Base-by-base conservation (phyloP, 2,797 vertebrate genomes). In the Sebastes dallii region DNA sequence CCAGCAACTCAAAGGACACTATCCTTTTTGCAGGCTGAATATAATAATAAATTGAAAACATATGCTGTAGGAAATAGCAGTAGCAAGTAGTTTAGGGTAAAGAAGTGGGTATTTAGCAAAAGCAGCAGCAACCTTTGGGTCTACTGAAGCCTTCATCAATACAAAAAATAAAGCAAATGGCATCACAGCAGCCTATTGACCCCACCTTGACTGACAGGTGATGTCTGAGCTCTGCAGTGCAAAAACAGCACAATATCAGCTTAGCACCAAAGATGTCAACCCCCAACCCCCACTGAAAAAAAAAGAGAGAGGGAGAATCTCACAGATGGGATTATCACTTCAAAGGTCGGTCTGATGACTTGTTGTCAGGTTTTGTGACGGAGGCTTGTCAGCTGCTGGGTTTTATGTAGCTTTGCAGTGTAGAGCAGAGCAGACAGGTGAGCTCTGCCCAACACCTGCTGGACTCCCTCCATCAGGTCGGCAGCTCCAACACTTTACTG, bases 271-370 rank as follows among this genome's bases (percentile, higher is more conserved):
- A 64, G 36, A 76, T 42, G 60, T 69, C 79, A 68, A 46, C 54
- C 55, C 46, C 25, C 12, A 56, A 46, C 34, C 54, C 24, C 12
- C 22, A 6, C 27, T 34, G 60, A 12, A 24, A 71, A 54, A 54
- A 55, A 69, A 30, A 72, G 61, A 72, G 29, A 22, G 25, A 22
- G 25, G 24, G n/a, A 27, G 22, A 65, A 67, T 75, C 82, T 78
- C 81, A 78, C 75, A 68, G 74, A 69, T 62, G 74, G 87, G 82
- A 87, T 89, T 88, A 80, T 71, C 59, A 79, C 80, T 85, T 86
- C 82, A 86, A 80, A 88, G 60, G 65, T 34, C 1, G 64, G 36
- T 64, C n/a, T 84, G 85, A 82, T 78, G 83, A 86, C 75, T 58
- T 71, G 74, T 77, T 80, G 83, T 89, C 84, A 85, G 77, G 67